Conservation (phyloP, 92 coral and sea anemone species). For the Porites evermanni region DNA sequence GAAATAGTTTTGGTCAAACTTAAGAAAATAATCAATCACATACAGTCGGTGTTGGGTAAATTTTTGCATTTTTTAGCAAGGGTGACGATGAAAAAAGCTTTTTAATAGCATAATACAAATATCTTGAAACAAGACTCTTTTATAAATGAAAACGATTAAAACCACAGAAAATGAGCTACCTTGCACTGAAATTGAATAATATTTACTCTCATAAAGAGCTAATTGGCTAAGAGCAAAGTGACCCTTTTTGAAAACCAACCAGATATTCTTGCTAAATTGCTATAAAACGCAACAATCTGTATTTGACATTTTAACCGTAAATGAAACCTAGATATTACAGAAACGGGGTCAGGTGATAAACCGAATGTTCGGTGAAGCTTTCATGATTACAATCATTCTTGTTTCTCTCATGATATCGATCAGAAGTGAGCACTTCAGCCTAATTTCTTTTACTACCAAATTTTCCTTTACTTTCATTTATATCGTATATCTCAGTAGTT, state of each 20-base stretch:
- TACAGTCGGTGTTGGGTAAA: not conserved
- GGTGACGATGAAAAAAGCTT: not conserved
- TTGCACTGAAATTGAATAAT: conserved; percentile 16
- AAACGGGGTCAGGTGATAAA: not conserved
- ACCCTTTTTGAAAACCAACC: conserved; percentile 3
- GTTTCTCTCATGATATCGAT: not conserved
- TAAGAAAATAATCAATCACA: not conserved
- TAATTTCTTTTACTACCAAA: no score
- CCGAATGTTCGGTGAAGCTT: not conserved
- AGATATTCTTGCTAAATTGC: not conserved
- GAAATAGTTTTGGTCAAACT: not conserved
- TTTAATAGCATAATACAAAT: not conserved
- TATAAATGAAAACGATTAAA: not conserved
- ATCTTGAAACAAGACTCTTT: not conserved
- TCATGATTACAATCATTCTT: not conserved
- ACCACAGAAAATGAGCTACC: conserved; percentile 22
- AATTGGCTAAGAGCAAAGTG: conserved; percentile 23
- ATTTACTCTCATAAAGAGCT: conserved; percentile 11
- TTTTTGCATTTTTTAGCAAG: not conserved
- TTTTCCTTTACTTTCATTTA: no score
- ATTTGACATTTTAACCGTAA: not conserved
- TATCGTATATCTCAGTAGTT: no score
- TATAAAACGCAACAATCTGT: not conserved
- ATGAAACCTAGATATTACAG: not conserved
- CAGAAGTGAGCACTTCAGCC: no score